These are phyloP conservation scores for Tortrix viridana DNA, from an alignment of 2,888 invertebrate species.

Conservation along the genomic window DNA sequence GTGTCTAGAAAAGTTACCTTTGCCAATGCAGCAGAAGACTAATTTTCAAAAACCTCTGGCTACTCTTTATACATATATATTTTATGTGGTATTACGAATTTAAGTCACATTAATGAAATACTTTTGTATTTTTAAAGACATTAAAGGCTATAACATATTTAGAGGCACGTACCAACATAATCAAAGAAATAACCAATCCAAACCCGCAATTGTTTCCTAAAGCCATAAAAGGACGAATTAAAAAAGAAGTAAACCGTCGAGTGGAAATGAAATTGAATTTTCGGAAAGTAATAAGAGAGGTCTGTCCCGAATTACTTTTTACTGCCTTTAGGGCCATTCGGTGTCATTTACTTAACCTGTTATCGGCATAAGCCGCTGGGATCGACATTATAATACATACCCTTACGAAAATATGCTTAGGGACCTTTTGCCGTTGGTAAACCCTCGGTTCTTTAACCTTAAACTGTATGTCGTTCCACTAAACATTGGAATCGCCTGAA, in stretches of 20 bases:
- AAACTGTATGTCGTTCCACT: constrained; percentile 41
- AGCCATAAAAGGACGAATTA: constrained; percentile 50
- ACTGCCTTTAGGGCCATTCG: constrained; percentile 66
- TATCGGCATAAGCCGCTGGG: constrained; percentile 62
- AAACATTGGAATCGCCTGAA: constrained; percentile 50
- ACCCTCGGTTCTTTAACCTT: not conserved
- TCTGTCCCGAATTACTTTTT: constrained; percentile 64
- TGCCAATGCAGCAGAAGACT: too few relatives aligned
- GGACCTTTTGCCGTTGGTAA: constrained; percentile 21
- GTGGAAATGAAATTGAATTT: constrained; percentile 71
- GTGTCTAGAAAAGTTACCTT: too few relatives aligned
- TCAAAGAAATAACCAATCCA: constrained; percentile 26
- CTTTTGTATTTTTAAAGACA: not conserved
- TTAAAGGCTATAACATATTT: not conserved
- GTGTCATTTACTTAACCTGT: constrained; percentile 77
- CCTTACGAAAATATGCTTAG: constrained; percentile 31
- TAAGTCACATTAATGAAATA: too few relatives aligned
- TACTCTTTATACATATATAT: too few relatives aligned
- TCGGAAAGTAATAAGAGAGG: constrained; percentile 64
- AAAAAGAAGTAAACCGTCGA: constrained; percentile 48
- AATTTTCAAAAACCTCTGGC: too few relatives aligned
- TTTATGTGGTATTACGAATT: too few relatives aligned
- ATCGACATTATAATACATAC: constrained; percentile 51
- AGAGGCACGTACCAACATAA: constrained; percentile 29
- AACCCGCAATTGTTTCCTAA: constrained; percentile 46